phyloP scores from a whole-genome alignment of 1,140 invertebrate species.

The Papilio polytes region DNA sequence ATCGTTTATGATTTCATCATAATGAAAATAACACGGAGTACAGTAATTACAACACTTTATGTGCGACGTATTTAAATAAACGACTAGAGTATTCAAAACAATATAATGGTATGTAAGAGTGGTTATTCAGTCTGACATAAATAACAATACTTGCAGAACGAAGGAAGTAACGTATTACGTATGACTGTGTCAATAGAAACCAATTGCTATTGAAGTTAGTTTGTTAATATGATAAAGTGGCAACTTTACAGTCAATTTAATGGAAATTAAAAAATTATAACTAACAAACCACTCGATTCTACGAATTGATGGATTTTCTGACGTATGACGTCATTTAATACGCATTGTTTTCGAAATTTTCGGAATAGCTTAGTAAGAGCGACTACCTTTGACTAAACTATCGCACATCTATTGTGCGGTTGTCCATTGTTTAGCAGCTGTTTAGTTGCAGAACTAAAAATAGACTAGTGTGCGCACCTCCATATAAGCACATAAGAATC shows the following conservation, averaged over 20 bases:
- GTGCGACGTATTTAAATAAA: not conserved
- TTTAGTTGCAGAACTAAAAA: no score
- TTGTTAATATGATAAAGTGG: not conserved
- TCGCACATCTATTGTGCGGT: no score
- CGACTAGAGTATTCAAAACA: not conserved
- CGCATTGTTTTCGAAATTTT: no score
- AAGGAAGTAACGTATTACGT: slow-evolving; percentile 15
- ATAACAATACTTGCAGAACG: not conserved
- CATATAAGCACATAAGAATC: no score
- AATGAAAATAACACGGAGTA: not conserved
- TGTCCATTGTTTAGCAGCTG: no score
- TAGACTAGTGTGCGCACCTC: no score
- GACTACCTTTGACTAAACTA: no score
- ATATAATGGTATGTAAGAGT: not conserved
- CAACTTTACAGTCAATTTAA: not conserved
- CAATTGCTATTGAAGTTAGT: not conserved
- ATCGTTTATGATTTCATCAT: not conserved
- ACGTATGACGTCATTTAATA: no score
- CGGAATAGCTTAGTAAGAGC: no score
- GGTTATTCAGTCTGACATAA: not conserved
- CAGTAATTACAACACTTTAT: not conserved
- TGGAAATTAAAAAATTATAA: no score
- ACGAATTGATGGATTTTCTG: no score
- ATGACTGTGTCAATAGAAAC: not conserved
- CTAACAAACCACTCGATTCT: no score